Evolutionary conservation across 2,797 vertebrate species (phyloP).

Genomic region (Darevskia mixta): DNA sequence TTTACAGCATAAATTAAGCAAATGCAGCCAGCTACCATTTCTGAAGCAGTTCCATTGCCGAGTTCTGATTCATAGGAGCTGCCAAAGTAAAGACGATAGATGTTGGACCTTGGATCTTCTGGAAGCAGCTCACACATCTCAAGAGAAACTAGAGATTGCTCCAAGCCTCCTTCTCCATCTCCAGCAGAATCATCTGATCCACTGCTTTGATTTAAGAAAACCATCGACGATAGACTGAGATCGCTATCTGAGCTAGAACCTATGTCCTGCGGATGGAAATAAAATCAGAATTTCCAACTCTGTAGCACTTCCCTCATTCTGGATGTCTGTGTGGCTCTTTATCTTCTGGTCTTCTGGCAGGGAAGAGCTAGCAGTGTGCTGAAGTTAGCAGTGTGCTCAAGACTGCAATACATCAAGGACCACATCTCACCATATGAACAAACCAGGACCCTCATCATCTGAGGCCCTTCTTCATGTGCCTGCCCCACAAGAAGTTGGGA

Average conservation of each 20-base stretch:
- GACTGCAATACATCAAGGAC: too few species aligned
- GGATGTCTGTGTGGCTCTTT: neutral
- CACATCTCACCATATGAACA: too few species aligned
- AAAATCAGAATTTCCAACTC: constrained; percentile 8
- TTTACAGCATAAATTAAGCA: neutral
- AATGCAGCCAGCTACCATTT: constrained; percentile 78
- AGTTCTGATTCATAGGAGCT: constrained; percentile 94
- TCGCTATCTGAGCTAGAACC: constrained; percentile 92
- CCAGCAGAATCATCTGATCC: constrained; percentile 91
- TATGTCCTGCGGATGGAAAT: constrained; percentile 81
- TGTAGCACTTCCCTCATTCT: neutral
- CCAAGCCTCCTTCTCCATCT: constrained; percentile 85
- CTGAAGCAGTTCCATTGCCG: constrained; percentile 87
- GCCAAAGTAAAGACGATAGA: constrained; percentile 97
- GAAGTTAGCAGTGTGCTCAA: neutral
- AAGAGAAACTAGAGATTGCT: constrained; percentile 85
- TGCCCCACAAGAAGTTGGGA: too few species aligned
- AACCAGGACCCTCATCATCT: too few species aligned
- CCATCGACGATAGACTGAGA: constrained; percentile 95
- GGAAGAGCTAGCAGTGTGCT: neutral
- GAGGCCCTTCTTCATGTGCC: too few species aligned
- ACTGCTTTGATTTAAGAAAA: constrained; percentile 94
- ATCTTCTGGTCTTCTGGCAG: neutral
- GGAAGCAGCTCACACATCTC: constrained; percentile 84
- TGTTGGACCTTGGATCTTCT: constrained; percentile 83